Evolutionary conservation across 37 sponge, comb jelly and placozoan genomes (phyloP).

Genomic region (Ephydatia muelleri): DNA sequence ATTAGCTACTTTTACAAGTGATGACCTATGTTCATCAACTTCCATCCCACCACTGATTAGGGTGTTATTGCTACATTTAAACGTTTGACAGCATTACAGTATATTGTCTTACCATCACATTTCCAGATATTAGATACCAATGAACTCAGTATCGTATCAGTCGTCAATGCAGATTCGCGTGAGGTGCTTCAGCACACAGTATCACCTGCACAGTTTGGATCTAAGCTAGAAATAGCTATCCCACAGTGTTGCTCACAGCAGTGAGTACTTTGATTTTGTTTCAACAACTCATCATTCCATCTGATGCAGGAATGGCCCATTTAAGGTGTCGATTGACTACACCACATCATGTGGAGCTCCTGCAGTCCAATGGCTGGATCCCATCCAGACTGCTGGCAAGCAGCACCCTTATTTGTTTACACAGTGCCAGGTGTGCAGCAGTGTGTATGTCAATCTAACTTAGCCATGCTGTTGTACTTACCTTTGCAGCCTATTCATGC

Average conservation of each 20-base stretch:
- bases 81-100: no score
- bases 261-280: neutral
- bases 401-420: slow-evolving; percentile 89
- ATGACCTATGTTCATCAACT: no score
- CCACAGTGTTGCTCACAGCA: neutral
- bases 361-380: slow-evolving; percentile 90
- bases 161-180: neutral
- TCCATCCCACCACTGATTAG: no score
- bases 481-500: slow-evolving; percentile 83
- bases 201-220: neutral
- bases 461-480: neutral
- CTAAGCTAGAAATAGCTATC: neutral
- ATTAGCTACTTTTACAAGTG: no score
- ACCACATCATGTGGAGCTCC: slow-evolving; percentile 51
- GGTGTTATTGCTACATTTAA: no score
- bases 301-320: neutral
- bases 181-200: neutral
- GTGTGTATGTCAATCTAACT: neutral
- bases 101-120: neutral
- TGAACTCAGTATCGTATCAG: neutral
- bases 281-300: neutral
- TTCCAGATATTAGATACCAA: neutral
- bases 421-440: slow-evolving; percentile 76
- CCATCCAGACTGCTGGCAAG: slow-evolving; percentile 87
- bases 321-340: neutral